Base-by-base conservation (phyloP, 2,888 invertebrate species). In the Pyrrhosoma nymphula region DNA sequence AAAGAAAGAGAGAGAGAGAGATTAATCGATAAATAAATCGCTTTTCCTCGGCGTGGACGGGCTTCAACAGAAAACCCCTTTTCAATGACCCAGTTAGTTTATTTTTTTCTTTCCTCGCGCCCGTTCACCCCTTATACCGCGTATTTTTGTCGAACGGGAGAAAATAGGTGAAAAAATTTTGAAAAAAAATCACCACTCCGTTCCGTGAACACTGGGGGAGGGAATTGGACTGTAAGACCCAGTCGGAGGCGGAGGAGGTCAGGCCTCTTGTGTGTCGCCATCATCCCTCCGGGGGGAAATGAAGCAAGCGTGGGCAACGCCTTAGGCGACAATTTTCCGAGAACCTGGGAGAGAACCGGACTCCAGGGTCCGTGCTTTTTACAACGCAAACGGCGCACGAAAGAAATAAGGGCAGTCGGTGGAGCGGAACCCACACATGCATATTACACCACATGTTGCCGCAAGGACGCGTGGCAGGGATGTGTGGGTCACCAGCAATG, bases 21-120 rank as follows among this genome's bases (percentile, higher is more conserved):
- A 82, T 82, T 82, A 82, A 82, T 82, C 82, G 82, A 82, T 82
- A 82, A 82, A 82, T 82, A 82, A 82, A 82, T 82, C 82, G 82
- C 35, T 26, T 82, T 26, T 82, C 16, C 82, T 26, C 82, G 35
- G 30, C 82, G 82, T 35, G 82, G 82, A 82, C 82, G 82, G 35
- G 82, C 82, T 35, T 35, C 16, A 82, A 82, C 82, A 69, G 82
- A 23, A 30, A 30, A 47, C 47, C 82, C 35, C 82, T 82, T 82
- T 35, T 82, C 82, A 35, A 82, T 82, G 82, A 82, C 82, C 82
- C 82, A 35, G 82, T 30, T 82, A 6, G 82, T 35, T 82, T 82
- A 47, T 47, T 47, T 47, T 47, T 47, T 47, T 8, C 47, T 47
- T 82, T 82, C 82, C 30, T 47, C 47, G 35, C 82, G 14, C 82